Evolutionary conservation across 2,113 vertebrate species (phyloP).

Genomic region (Malurus alboscapulatus): DNA sequence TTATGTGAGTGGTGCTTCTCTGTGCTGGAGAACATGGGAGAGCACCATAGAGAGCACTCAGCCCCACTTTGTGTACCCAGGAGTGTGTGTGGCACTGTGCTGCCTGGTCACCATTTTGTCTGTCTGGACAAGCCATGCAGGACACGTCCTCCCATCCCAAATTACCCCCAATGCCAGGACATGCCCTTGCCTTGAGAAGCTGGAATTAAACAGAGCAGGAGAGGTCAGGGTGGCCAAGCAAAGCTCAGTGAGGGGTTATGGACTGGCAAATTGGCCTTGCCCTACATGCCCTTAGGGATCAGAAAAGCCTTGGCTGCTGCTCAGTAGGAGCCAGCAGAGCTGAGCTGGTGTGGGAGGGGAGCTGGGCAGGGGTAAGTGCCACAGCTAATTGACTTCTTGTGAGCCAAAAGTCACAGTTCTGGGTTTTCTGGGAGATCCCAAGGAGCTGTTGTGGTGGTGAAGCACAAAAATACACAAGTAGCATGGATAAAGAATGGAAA

Average conservation of each 20-base stretch:
- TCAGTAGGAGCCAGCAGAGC: not conserved
- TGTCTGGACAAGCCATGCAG: not conserved
- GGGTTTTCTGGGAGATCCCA: not conserved
- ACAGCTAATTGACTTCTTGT: not conserved
- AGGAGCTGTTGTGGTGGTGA: not conserved
- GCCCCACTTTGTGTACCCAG: not conserved
- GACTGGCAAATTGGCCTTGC: not conserved
- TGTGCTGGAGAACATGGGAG: not conserved
- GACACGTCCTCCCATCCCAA: not conserved
- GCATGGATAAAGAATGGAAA: not conserved
- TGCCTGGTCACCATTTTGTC: no score
- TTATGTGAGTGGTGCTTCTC: not conserved
- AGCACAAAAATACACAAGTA: not conserved
- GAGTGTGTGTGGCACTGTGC: not conserved
- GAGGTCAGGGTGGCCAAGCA: not conserved
- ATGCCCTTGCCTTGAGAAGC: not conserved
- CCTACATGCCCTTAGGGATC: rapidly evolving
- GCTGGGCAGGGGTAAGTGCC: not conserved
- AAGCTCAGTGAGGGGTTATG: not conserved
- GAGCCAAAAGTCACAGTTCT: not conserved
- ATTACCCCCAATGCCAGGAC: not conserved
- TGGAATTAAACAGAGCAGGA: not conserved
- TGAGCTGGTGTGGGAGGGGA: not conserved
- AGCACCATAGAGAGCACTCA: not conserved
- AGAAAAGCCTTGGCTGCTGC: not conserved